These are phyloP conservation scores for Clarias platycephalus DNA, from an alignment of 2,797 vertebrate species.

Conservation along the genomic window DNA sequence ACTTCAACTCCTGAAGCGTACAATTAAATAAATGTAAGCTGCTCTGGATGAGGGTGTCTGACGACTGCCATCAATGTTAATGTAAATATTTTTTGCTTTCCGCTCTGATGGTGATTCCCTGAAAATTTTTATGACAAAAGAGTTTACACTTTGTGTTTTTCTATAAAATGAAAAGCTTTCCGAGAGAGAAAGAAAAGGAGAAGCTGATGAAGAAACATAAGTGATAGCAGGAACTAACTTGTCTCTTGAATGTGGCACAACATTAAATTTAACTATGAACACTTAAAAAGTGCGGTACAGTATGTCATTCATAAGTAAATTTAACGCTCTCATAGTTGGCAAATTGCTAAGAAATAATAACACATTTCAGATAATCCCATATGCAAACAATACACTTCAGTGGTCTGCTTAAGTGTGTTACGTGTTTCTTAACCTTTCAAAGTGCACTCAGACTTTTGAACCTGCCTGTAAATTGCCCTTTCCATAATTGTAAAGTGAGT, in stretches of 20 bases:
- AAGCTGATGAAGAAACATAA: background rate
- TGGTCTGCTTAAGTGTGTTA: background rate
- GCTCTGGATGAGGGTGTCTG: too few species aligned
- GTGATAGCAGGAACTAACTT: background rate
- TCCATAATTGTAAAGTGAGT: background rate
- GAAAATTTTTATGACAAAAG: background rate
- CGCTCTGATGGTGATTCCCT: background rate
- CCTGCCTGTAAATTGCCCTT: background rate
- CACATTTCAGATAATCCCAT: background rate
- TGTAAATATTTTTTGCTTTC: background rate
- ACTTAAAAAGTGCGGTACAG: too few species aligned
- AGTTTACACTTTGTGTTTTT: background rate
- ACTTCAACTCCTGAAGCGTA: too few species aligned
- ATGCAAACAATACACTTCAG: background rate
- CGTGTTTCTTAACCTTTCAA: background rate
- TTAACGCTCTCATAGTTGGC: background rate
- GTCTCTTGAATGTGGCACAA: background rate
- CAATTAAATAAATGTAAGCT: too few species aligned
- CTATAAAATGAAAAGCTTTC: background rate
- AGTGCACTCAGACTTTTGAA: slow-evolving; percentile 19
- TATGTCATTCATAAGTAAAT: background rate
- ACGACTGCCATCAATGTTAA: too few species aligned
- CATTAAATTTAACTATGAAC: background rate
- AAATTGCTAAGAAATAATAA: background rate
- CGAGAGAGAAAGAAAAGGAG: background rate